Base-by-base conservation (phyloP, 2,113 vertebrate species). In the Girardinichthys multiradiatus region DNA sequence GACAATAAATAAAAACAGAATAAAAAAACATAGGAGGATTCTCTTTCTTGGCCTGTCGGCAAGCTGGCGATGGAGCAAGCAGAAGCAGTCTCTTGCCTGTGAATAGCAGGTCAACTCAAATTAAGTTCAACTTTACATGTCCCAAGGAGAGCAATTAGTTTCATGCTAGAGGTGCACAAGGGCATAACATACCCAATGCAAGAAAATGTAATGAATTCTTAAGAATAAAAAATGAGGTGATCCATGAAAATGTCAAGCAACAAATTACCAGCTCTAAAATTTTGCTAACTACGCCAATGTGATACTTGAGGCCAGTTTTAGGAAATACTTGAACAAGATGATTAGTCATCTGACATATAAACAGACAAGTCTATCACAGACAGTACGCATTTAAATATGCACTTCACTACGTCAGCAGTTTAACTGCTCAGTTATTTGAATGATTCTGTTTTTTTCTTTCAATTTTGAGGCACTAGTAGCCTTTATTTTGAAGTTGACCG, bases 71-170 rank as follows among this genome's bases (percentile, higher is more conserved):
- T 64, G 86, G 83, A 80, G 76, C 82, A 79, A 66, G 85, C 73
- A 75, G 72, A 70, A 70, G 81, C 80, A 82, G 80, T 66, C 70
- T 84, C 64, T 66, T 42, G 79, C 31, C 88, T 78, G 87, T 83
- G 76, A 87, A 83, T 65, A 86, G 77, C 85, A 72, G 86, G 83
- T 89, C 90, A 90, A 70, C 79, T 89, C 70, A 86, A 84, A 90
- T 90, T 81, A 91, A 76, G 78, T 87, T 91, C 79, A 90, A 88
- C 81, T 90, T 77, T 86, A 86, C 87, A 91, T 89, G 77, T 91
- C 90, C 91, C 91, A 90, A 87, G 75, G 90, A 91, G 86, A 91
- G 91, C 90, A 92, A 92, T 91, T 92, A 91, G 86, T 81, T 90
- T 77, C 26, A 42, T 62, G 69, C 83, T 82, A 77, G 79, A 78